Conservation (phyloP, 2,113 vertebrate genomes). For the Ceyx melanurus region DNA sequence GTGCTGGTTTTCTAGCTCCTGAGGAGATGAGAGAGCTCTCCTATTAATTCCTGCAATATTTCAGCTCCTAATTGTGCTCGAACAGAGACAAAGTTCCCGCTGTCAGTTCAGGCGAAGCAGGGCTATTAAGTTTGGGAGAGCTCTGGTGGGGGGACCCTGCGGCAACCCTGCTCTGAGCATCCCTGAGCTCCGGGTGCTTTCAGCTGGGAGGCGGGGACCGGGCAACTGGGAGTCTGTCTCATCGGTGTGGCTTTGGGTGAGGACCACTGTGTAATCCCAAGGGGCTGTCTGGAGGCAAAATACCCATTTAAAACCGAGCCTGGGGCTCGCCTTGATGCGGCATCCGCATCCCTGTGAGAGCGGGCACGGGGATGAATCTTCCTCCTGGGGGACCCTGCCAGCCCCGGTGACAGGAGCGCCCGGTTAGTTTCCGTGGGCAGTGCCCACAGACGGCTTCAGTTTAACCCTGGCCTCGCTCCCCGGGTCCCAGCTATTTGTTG, state of each 20-base stretch:
- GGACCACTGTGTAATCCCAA: neutral
- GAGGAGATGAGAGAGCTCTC: slow-evolving; percentile 43
- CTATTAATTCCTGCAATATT: slow-evolving; percentile 57
- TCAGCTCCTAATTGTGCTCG: slow-evolving; percentile 53
- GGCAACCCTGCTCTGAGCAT: neutral
- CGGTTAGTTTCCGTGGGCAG: neutral
- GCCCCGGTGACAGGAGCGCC: neutral
- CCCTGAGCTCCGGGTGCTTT: neutral
- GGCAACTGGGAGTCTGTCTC: neutral
- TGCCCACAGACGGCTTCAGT: neutral
- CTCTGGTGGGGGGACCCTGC: neutral
- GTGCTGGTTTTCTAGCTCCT: slow-evolving; percentile 7
- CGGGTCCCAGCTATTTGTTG: neutral
- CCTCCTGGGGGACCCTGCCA: neutral
- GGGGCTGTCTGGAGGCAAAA: neutral
- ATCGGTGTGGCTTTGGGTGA: accelerated
- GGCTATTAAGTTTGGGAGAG: neutral
- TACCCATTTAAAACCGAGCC: neutral
- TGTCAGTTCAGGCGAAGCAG: neutral
- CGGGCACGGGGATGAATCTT: neutral
- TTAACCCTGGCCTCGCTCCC: neutral
- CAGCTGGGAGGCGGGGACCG: accelerated
- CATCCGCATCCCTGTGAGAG: accelerated
- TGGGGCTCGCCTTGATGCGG: neutral
- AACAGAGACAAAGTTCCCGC: slow-evolving; percentile 13